Conservation (phyloP, 2,113 vertebrate genomes). For the Progne subis region DNA sequence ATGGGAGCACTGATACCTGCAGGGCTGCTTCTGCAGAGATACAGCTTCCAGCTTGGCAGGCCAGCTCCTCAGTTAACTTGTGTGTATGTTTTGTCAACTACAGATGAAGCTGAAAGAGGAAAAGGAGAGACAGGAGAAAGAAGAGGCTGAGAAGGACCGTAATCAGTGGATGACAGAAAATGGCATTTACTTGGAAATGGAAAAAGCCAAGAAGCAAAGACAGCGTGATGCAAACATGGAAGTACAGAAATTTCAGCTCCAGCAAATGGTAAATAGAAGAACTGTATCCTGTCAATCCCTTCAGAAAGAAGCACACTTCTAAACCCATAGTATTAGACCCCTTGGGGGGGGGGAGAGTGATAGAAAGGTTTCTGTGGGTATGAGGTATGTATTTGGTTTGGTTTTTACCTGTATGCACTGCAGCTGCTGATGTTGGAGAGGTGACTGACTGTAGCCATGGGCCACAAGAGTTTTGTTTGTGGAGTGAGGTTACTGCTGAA, state of each 20-base stretch:
- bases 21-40: neutral
- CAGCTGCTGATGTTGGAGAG: neutral
- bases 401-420: neutral
- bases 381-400: rapidly evolving
- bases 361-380: neutral
- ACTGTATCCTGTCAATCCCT: neutral
- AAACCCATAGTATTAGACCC: neutral
- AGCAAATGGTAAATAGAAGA: constrained; percentile 83
- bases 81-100: neutral
- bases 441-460: neutral
- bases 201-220: constrained; percentile 78
- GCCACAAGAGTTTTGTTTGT: neutral
- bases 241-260: constrained; percentile 75
- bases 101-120: constrained; percentile 79
- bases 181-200: constrained; percentile 74
- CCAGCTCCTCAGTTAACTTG: neutral
- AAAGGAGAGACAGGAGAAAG: constrained; percentile 66
- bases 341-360: neutral
- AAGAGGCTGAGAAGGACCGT: constrained; percentile 51
- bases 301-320: neutral
- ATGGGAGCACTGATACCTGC: rapidly evolving
- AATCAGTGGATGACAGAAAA: neutral
- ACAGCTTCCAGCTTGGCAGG: neutral
- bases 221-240: constrained; percentile 64
- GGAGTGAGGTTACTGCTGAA: neutral